Conservation (phyloP, 2,888 invertebrate genomes). For the Neria commutata region DNA sequence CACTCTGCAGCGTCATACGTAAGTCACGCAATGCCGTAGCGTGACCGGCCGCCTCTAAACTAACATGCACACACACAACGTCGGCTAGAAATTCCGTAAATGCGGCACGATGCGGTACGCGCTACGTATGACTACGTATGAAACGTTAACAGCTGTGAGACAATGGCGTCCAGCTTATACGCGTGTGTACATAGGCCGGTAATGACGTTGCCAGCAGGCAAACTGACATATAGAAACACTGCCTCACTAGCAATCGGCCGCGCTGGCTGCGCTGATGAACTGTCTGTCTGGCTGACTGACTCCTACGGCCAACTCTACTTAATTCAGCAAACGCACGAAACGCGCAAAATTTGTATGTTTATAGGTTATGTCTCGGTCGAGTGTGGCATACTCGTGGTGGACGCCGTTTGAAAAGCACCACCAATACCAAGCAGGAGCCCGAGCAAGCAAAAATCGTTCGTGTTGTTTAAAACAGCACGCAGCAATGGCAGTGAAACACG, state of each 20-base stretch:
- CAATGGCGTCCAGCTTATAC: constrained; percentile 6
- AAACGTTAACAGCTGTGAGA: constrained; percentile 1
- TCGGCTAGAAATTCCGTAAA: neutral
- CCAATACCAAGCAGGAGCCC: neutral
- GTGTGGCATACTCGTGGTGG: neutral
- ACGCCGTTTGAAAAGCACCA: no score
- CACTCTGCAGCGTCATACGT: constrained; percentile 3
- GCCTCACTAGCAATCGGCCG: neutral
- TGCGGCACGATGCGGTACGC: neutral
- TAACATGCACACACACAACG: neutral
- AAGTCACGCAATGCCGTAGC: constrained; percentile 18
- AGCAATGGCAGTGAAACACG: constrained; percentile 2
- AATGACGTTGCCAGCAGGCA: neutral
- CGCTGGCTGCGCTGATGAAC: neutral
- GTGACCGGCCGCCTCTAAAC: constrained; percentile 10
- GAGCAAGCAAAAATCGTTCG: neutral
- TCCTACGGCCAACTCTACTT: no score
- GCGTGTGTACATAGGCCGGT: no score
- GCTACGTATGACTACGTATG: neutral
- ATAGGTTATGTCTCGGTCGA: constrained; percentile 8
- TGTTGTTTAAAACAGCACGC: neutral
- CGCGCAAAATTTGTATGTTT: constrained; percentile 7
- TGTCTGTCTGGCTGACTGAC: neutral
- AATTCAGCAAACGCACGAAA: neutral
- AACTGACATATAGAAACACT: neutral